These are phyloP conservation scores for Oryzias curvinotus DNA, from an alignment of 2,113 vertebrate species.

Conservation along the genomic window DNA sequence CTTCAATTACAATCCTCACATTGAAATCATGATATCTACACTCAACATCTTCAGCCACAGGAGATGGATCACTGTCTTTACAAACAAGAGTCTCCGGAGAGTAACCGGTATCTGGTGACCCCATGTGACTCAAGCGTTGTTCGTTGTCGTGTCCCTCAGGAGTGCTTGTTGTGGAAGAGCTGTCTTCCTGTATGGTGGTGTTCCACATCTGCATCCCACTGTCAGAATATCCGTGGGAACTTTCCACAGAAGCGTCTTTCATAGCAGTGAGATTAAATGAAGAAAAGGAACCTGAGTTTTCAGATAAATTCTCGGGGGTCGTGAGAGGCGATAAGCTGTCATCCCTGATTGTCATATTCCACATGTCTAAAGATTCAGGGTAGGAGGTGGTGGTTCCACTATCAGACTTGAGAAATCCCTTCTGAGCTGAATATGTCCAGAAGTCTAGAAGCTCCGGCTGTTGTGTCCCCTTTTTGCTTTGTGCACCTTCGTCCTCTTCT, in stretches of 20 bases:
- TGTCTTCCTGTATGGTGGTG: conserved; percentile 79
- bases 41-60: conserved; percentile 7
- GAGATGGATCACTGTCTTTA: conserved; percentile 10
- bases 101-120: conserved; percentile 52
- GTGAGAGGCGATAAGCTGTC: conserved; percentile 68
- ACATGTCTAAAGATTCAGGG: conserved; percentile 69
- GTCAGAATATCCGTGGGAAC: conserved; percentile 47
- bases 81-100: conserved; percentile 13
- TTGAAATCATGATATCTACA: conserved; percentile 26
- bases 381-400: conserved; percentile 59
- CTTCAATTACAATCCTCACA: conserved; percentile 68
- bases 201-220: conserved; percentile 78
- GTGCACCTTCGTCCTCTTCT: conserved; percentile 64
- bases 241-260: conserved; percentile 51
- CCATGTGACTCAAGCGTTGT: conserved; percentile 60
- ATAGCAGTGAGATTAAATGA: conserved; percentile 19
- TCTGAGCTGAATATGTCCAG: conserved; percentile 69
- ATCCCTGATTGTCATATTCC: conserved; percentile 73
- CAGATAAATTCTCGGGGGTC: conserved; percentile 74
- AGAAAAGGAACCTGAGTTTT: conserved; percentile 59
- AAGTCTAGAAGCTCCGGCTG: conserved; percentile 58
- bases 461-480: conserved; percentile 37
- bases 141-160: conserved; percentile 72
- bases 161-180: conserved; percentile 79
- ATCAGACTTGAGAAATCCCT: conserved; percentile 70